These are phyloP conservation scores for Malurus melanocephalus DNA, from an alignment of 2,113 vertebrate genomes.

Conservation along the genomic window DNA sequence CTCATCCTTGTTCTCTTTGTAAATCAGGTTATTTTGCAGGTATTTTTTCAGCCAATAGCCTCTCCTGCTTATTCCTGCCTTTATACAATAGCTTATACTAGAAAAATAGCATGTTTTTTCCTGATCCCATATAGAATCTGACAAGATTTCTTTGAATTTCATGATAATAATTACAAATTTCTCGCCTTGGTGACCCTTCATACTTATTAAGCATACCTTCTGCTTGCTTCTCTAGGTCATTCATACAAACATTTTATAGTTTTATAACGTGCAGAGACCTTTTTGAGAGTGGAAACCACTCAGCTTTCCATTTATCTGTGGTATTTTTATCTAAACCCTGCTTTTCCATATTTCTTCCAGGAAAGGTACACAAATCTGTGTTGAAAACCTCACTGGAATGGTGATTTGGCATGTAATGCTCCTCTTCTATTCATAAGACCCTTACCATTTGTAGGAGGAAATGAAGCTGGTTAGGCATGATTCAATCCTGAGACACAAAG, in stretches of 20 bases:
- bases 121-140: neutral
- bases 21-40: neutral
- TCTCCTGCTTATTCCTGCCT: neutral
- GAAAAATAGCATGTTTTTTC: neutral
- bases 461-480: neutral
- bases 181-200: neutral
- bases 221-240: neutral
- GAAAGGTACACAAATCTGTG: neutral
- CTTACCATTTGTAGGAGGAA: neutral
- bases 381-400: neutral
- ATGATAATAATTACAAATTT: neutral
- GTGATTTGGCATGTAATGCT: neutral
- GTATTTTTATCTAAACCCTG: neutral
- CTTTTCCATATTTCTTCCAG: neutral
- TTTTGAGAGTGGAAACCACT: neutral
- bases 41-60: neutral
- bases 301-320: neutral
- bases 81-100: neutral
- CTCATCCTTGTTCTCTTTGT: neutral
- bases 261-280: neutral
- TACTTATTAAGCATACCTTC: neutral
- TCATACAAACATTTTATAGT: neutral
- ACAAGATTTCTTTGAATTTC: neutral
- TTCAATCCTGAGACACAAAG: neutral
- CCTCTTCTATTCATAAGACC: neutral